Percentiles rank a stretch among this genome's conserved stretches.
Evolutionary conservation across 2,797 vertebrate genomes (phyloP).

Genomic region (Sebastes miniatus): DNA sequence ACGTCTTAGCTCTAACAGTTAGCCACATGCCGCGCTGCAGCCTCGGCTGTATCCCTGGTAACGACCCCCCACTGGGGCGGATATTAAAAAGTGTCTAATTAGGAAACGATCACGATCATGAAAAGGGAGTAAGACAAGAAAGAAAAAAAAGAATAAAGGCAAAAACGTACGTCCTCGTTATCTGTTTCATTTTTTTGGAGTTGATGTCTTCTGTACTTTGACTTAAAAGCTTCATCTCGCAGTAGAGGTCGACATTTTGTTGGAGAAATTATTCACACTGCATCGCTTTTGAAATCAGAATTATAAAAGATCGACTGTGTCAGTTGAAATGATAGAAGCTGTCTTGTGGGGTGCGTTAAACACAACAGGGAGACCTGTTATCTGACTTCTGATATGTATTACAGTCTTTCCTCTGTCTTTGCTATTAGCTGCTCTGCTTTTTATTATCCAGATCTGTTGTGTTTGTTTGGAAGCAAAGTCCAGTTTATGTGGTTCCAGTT

Average conservation of each 20-base stretch:
- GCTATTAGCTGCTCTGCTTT: not conserved
- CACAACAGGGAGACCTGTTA: slow-evolving; percentile 25
- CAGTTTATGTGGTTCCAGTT: not conserved
- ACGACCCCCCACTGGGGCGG: slow-evolving; percentile 74
- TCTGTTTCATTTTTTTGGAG: slow-evolving; percentile 30
- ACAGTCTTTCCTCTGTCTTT: slow-evolving; percentile 17
- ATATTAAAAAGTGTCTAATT: slow-evolving; percentile 87
- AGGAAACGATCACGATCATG: slow-evolving; percentile 60
- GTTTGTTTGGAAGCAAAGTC: slow-evolving; percentile 14
- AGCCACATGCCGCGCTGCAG: slow-evolving; percentile 79
- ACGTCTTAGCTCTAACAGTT: slow-evolving; percentile 76
- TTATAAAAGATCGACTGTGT: slow-evolving; percentile 24
- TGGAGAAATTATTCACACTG: slow-evolving; percentile 26
- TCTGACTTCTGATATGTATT: slow-evolving; percentile 23
- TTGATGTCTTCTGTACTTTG: slow-evolving; percentile 29
- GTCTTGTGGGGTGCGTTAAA: slow-evolving; percentile 20
- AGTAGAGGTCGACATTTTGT: slow-evolving; percentile 35
- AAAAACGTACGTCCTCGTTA: slow-evolving; percentile 18
- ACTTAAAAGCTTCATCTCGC: slow-evolving; percentile 31
- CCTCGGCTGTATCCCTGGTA: slow-evolving; percentile 67
- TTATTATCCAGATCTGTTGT: slow-evolving; percentile 6
- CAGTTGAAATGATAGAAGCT: slow-evolving; percentile 39
- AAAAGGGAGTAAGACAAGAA: slow-evolving; percentile 22
- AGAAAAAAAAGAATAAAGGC: slow-evolving; percentile 15
- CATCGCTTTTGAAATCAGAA: slow-evolving; percentile 34